Evolutionary conservation across 2,113 vertebrate genomes (phyloP), one percentile per base, ranked within the genome.

Genomic region (Myrmecophaga tridactyla): DNA sequence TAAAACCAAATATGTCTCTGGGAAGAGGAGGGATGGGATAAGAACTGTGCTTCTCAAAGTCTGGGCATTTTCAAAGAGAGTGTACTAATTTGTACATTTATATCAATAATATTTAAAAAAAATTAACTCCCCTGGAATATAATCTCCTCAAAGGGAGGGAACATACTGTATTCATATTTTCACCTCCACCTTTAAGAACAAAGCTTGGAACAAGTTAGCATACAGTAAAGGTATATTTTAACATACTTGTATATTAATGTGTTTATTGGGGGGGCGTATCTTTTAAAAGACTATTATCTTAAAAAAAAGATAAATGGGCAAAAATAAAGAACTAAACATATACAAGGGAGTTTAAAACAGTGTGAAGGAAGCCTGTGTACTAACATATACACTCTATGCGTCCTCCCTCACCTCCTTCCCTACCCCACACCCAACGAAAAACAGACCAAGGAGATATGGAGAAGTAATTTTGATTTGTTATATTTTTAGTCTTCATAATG

Each of bases 221-320:
- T 25, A 89, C 0, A 39, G 12, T 51, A 58, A 96, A 90, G 23
- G 20, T 27, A 67, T 39, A 62, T 90, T 93, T 83, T 77, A 83
- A 86, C 34, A 1, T 31, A 51, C 73, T 10, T 43, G 41, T 56
- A 17, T 53, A 53, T 73, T 46, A 65, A 46, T 63, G 41, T 36
- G 72, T 78, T 86, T 80, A 95, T 87, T 88, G 29, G 34, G 51
- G 43, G 0, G 3, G 6, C n/a, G n/a, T n/a, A 85, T 72, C 21
- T 86, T 93, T 96, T 93, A 18, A 69, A 76, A 90, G 90, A n/a
- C 39, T 36, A 53, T 65, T 75, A 36, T 31, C 41, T 89, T 53
- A 58, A 29, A 29, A 78, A 89, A 86, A 51, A 94, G 31, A 29
- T 72, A 72, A 89, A 70, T 46, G 18, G 17, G 34, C 21, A 78